Evolutionary conservation across 1,140 invertebrate genomes (phyloP), one percentile per base, ranked within the genome.

Genomic region (Adelges cooleyi): DNA sequence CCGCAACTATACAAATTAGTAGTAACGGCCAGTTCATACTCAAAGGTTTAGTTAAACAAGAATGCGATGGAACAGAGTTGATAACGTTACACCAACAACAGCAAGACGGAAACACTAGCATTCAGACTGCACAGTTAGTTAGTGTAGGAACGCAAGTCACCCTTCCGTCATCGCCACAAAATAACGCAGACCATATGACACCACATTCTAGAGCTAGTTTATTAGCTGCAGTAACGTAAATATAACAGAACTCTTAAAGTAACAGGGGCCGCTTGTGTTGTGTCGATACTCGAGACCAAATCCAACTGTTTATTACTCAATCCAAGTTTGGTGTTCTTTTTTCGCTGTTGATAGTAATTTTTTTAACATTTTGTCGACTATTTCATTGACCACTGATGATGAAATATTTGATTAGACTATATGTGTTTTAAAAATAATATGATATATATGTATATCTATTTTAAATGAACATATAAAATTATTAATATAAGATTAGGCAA

Each of bases 101-200:
- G 17, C 56, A 44, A 46, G 56, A 62, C 42, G 44, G 59, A 1
- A 36, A 25, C 38, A 46, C 25, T 59, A 67, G 29, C 20, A 62
- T 40, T 52, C 56, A 44, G 50, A 42, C 56, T 18, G 42, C 56
- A 13, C 71, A 71, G 46, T 70, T 68, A 44, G 72, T 72, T 15
- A 70, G 68, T 67, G 72, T 72, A 9, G 71, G 69, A 15, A 72
- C 71, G 4, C 71, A 72, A 54, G 71, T 71, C 40, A 69, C 71
- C 22, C 56, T 71, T 17, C 71, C 71, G 17, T 49, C 68, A 20
- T 66, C 71, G 22, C 66, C 68, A 15, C 66, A 67, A 4, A 71
- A 71, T 33, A 67, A 66, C 29, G 68, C 68, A 36, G 52, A 71
- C 15, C 69, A 70, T 46, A 29, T 62, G 50, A 68, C 71, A 27